These are phyloP conservation scores for Drosophila albomicans DNA, from an alignment of 1,140 invertebrate genomes.

Conservation along the genomic window DNA sequence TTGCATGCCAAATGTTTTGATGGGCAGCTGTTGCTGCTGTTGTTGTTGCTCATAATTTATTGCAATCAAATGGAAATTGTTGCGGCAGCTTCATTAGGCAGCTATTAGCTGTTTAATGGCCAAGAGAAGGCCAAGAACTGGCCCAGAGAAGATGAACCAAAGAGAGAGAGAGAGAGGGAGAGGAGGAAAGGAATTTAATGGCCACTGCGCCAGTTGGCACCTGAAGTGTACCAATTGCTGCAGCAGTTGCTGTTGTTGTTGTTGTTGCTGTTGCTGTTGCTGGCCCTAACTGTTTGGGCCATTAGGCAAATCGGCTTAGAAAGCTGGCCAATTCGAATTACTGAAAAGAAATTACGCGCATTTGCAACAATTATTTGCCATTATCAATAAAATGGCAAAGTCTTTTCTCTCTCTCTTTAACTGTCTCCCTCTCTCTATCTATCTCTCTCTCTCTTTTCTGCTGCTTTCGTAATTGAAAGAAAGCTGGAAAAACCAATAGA, in stretches of 20 bases:
- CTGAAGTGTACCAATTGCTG: conserved; percentile 17
- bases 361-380: conserved; percentile 71
- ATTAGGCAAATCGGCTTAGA: conserved; percentile 73
- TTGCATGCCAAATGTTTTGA: conserved; percentile 34
- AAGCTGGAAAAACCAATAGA: conserved; percentile 50
- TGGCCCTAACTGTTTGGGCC: conserved; percentile 58
- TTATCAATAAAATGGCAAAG: conserved; percentile 59
- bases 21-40: conserved; percentile 21
- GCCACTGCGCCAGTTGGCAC: conserved; percentile 10
- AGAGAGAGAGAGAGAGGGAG: background rate
- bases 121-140: background rate
- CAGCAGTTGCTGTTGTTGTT: conserved; percentile 13
- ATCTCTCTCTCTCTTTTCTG: background rate
- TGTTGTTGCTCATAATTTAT: conserved; percentile 44
- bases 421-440: background rate
- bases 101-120: conserved; percentile 46
- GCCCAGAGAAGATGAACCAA: conserved; percentile 9
- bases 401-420: background rate
- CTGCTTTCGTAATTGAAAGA: conserved; percentile 51
- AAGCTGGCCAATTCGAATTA: conserved; percentile 48
- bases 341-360: conserved; percentile 48
- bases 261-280: conserved; percentile 20
- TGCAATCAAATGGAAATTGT: conserved; percentile 52
- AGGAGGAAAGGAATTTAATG: conserved; percentile 1
- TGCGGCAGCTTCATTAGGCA: conserved; percentile 44